Percentiles rank a stretch among this genome's conserved stretches.
phyloP scores from a whole-genome alignment of 30 jellyfish, hydroid and myxozoan genomes.

The Haliclystus octoradiatus region DNA sequence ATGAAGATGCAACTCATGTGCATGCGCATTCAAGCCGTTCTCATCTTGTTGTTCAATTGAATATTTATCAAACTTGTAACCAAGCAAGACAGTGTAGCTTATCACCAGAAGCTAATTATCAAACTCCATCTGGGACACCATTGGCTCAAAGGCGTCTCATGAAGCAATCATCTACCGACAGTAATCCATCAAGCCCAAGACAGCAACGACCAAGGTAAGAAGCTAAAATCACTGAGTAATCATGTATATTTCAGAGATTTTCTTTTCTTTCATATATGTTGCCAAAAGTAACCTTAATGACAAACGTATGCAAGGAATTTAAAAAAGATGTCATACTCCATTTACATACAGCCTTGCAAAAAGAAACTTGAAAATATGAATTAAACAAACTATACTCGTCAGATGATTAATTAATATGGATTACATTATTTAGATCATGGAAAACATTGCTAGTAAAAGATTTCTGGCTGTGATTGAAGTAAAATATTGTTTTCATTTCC shows the following conservation, averaged over 20 bases:
- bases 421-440: too few species aligned
- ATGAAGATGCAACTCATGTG: constrained; percentile 74
- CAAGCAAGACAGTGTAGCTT: constrained; percentile 29
- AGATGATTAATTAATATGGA: too few species aligned
- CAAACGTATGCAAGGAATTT: too few species aligned
- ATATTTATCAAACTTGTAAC: constrained; percentile 45
- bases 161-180: constrained; percentile 49
- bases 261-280: background rate
- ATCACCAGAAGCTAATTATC: constrained; percentile 59
- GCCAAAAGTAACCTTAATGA: too few species aligned
- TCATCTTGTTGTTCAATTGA: constrained; percentile 74
- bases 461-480: too few species aligned
- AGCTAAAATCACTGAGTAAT: background rate
- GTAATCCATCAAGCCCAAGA: constrained; percentile 14
- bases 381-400: too few species aligned
- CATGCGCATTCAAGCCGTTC: constrained; percentile 92
- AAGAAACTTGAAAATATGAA: too few species aligned
- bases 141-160: constrained; percentile 46
- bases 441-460: too few species aligned
- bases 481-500: too few species aligned
- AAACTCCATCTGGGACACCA: constrained; percentile 59
- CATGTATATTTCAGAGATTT: background rate
- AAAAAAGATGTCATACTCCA: too few species aligned
- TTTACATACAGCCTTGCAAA: too few species aligned
- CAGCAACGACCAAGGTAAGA: constrained; percentile 44